A percentile compares a stretch with the other conserved stretches of the same genome.
Conservation (phyloP, 2,888 invertebrate species). For the Tineola bisselliella region DNA sequence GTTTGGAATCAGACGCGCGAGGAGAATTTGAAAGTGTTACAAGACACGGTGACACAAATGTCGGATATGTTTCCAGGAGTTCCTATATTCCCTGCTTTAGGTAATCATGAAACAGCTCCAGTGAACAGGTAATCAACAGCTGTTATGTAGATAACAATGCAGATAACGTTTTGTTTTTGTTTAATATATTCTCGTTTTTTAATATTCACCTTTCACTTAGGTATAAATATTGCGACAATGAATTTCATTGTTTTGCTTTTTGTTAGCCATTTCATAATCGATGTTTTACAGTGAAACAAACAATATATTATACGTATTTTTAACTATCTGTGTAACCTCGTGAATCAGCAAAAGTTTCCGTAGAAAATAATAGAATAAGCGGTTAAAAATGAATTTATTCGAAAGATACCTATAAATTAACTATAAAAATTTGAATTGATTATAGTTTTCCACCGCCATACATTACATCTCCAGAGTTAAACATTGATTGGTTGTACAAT, state of each 20-base stretch:
- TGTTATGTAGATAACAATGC: not conserved
- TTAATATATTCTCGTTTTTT: not conserved
- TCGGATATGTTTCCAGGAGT: conserved; percentile 88
- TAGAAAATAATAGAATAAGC: too few relatives aligned
- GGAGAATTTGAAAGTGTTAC: conserved; percentile 85
- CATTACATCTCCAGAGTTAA: conserved; percentile 80
- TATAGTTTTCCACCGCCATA: conserved; percentile 88
- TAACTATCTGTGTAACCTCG: too few relatives aligned
- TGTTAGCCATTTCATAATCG: not conserved
- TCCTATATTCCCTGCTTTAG: conserved; percentile 93
- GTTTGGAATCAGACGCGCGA: conserved; percentile 93
- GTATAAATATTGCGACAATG: not conserved
- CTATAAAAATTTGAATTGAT: conserved; percentile 19
- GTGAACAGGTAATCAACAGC: conserved; percentile 79
- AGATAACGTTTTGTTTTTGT: not conserved
- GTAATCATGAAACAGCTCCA: conserved; percentile 96
- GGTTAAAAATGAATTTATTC: too few relatives aligned
- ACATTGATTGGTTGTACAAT: conserved; percentile 92
- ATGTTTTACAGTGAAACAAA: not conserved
- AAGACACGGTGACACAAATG: conserved; percentile 87
- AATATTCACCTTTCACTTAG: conserved; percentile 4
- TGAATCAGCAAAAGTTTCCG: too few relatives aligned
- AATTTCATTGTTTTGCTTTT: not conserved
- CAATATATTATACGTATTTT: too few relatives aligned
- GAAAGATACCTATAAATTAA: too few relatives aligned